phyloP scores from a whole-genome alignment of 2,888 invertebrate genomes.

The Endotricha flammealis region DNA sequence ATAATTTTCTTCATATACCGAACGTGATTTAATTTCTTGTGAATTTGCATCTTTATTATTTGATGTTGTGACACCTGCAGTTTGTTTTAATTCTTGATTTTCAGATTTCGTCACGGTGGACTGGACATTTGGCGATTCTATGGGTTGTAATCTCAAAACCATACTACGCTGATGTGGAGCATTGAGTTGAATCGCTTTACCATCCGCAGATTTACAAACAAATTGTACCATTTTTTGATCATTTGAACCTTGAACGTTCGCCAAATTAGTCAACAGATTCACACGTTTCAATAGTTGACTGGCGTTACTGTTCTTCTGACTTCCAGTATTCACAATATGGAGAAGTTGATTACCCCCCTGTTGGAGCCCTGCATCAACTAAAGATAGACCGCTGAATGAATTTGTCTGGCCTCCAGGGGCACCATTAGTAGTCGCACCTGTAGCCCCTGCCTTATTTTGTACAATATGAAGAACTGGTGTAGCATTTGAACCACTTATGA shows the following conservation, averaged over 20 bases:
- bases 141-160: constrained; percentile 67
- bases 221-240: constrained; percentile 80
- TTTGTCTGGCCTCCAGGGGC: constrained; percentile 42
- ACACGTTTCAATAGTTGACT: constrained; percentile 69
- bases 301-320: constrained; percentile 51
- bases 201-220: constrained; percentile 80
- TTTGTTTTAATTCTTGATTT: constrained; percentile 42
- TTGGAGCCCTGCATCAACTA: constrained; percentile 63
- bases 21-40: constrained; percentile 71
- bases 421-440: constrained; percentile 38
- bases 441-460: constrained; percentile 51
- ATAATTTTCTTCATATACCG: constrained; percentile 76
- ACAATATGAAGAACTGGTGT: constrained; percentile 70
- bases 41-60: constrained; percentile 41
- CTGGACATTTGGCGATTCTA: constrained; percentile 52
- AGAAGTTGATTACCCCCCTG: constrained; percentile 69
- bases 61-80: constrained; percentile 24
- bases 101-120: constrained; percentile 40
- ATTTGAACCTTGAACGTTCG: constrained; percentile 65
- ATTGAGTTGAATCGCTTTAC: constrained; percentile 77
- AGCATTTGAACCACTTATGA: constrained; percentile 53
- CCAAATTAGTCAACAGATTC: constrained; percentile 66
- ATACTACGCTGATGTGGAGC: constrained; percentile 74
- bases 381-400: constrained; percentile 57
- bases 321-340: constrained; percentile 69